phyloP scores from a whole-genome alignment of 2,797 vertebrate species.

The Coccyzus lansbergi region DNA sequence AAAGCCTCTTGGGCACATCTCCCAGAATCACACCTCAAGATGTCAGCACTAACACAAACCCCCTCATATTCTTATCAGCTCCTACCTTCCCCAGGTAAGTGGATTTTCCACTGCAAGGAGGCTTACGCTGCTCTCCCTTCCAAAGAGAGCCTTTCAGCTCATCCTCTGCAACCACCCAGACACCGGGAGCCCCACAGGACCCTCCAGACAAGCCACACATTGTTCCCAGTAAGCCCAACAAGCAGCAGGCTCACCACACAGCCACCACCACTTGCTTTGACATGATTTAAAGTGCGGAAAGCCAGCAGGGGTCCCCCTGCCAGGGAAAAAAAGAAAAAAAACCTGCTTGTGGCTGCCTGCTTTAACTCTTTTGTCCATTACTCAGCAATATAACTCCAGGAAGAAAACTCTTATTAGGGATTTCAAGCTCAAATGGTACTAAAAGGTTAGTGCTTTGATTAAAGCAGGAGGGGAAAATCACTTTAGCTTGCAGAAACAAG shows the following conservation, averaged over 20 bases:
- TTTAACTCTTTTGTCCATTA: background rate
- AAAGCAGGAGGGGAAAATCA: background rate
- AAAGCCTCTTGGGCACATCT: background rate
- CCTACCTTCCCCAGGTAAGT: background rate
- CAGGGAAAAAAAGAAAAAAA: background rate
- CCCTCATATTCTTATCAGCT: background rate
- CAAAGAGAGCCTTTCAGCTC: background rate
- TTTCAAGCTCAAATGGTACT: background rate
- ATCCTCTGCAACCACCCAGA: background rate
- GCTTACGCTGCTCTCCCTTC: background rate
- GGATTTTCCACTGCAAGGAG: background rate
- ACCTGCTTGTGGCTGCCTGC: background rate
- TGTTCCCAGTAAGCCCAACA: background rate
- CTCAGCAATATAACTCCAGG: background rate
- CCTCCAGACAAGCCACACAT: slow-evolving; percentile 22
- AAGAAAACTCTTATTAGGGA: background rate
- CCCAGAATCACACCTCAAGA: background rate
- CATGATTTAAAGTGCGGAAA: background rate
- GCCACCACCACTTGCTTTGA: background rate
- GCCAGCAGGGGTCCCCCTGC: background rate
- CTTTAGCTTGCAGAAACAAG: background rate
- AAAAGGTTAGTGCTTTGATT: background rate
- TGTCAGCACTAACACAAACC: rapidly evolving
- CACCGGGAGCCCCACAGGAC: background rate
- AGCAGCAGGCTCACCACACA: background rate